Base-by-base conservation (phyloP, 1,140 invertebrate genomes). In the Calosoma granatense region DNA sequence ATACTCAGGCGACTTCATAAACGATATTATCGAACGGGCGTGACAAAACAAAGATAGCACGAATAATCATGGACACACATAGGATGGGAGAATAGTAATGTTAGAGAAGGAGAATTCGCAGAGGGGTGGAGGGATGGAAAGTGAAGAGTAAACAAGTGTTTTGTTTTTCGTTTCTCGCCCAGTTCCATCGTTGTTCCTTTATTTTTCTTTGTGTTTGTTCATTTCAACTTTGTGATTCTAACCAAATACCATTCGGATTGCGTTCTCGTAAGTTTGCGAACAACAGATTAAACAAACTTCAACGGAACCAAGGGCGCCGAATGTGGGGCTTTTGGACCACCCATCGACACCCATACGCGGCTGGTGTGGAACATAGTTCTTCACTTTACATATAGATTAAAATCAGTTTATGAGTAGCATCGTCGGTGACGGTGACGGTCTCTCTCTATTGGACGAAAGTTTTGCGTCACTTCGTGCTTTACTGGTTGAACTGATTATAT, bases 371-470 rank as follows among this genome's bases (percentile, higher is more conserved):
- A 36, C 26, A 36, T n/a, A n/a, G n/a, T n/a, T 36, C 26, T 47
- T 47, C 41, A 47, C 41, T 47, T 47, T 12, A 47, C 41, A 47
- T 47, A 47, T 47, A 47, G 41, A 47, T 47, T 47, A 47, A 47
- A 47, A 47, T 47, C 41, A 47, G 6, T 47, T 47, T 36, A 36
- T 47, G 41, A 47, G 41, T 47, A 30, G n/a, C n/a, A 30, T 30
- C 26, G 26, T 30, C 26, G 26, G 14, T n/a, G n/a, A n/a, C n/a
- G n/a, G n/a, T n/a, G n/a, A n/a, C n/a, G n/a, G n/a, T n/a, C n/a
- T n/a, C n/a, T n/a, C n/a, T n/a, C n/a, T n/a, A n/a, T n/a, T n/a
- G n/a, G n/a, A n/a, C n/a, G n/a, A n/a, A n/a, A n/a, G n/a, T n/a
- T n/a, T n/a, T n/a, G n/a, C n/a, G n/a, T n/a, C n/a, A n/a, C n/a